Conservation (phyloP, 1,140 invertebrate genomes). For the Drosophila kurseongensis region DNA sequence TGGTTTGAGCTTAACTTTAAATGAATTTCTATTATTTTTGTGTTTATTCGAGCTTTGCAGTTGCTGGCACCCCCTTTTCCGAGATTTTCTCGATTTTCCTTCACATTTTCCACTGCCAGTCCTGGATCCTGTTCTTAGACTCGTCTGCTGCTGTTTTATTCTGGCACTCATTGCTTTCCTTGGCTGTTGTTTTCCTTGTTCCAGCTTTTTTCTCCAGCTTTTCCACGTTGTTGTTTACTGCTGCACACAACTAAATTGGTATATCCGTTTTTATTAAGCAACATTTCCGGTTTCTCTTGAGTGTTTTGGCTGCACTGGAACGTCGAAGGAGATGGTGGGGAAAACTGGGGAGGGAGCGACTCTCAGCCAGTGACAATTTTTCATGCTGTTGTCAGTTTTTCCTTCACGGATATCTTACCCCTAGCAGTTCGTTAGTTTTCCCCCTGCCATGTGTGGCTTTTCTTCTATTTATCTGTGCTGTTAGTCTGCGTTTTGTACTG, state of each 20-base stretch:
- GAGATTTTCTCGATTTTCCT: slow-evolving; percentile 9
- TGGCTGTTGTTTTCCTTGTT: slow-evolving; percentile 40
- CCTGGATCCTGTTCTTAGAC: slow-evolving; percentile 27
- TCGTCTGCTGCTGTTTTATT: slow-evolving; percentile 60
- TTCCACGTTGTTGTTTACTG: slow-evolving; percentile 45
- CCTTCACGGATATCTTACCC: slow-evolving; percentile 47
- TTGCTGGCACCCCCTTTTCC: slow-evolving; percentile 1
- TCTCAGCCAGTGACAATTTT: slow-evolving; percentile 80
- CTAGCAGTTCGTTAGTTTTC: slow-evolving; percentile 69
- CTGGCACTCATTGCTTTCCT: slow-evolving; percentile 66
- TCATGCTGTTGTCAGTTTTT: slow-evolving; percentile 81
- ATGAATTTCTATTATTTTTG: slow-evolving; percentile 83
- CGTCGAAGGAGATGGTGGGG: background rate
- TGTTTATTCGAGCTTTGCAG: slow-evolving; percentile 80
- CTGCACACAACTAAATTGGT: slow-evolving; percentile 81
- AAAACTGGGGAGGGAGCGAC: slow-evolving; percentile 21
- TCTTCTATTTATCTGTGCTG: slow-evolving; percentile 58
- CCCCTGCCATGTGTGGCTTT: slow-evolving; percentile 38
- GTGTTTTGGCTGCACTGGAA: slow-evolving; percentile 66
- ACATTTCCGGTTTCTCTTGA: slow-evolving; percentile 79
- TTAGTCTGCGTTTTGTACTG: slow-evolving; percentile 7
- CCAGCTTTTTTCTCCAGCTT: slow-evolving; percentile 19
- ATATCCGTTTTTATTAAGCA: slow-evolving; percentile 83
- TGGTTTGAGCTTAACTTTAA: slow-evolving; percentile 78
- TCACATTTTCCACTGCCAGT: background rate